phyloP scores from a whole-genome alignment of 2,888 invertebrate species.

The Polymixis flavicincta region DNA sequence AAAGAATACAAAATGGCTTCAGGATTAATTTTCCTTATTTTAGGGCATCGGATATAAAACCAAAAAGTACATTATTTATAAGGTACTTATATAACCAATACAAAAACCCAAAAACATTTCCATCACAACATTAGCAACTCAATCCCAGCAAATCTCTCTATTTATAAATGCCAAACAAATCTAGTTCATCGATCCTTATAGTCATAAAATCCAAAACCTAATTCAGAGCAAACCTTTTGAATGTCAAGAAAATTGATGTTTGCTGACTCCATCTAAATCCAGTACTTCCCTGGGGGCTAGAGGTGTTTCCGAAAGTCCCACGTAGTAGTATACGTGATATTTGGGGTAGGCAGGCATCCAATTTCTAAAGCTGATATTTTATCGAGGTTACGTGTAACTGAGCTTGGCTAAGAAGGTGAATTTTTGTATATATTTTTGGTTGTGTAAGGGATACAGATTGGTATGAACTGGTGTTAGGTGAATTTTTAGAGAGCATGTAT shows the following conservation, averaged over 20 bases:
- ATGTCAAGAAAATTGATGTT: constrained; percentile 66
- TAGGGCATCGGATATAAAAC: neutral
- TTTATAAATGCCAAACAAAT: constrained; percentile 18
- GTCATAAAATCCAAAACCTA: constrained; percentile 44
- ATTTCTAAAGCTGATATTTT: constrained; percentile 71
- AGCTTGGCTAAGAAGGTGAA: constrained; percentile 33
- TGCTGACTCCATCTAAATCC: constrained; percentile 67
- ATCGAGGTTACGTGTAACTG: constrained; percentile 64
- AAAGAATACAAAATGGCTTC: too few relatives aligned
- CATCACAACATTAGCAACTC: neutral
- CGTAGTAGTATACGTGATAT: constrained; percentile 68
- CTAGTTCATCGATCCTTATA: neutral
- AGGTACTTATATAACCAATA: too few relatives aligned
- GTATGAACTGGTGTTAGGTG: neutral
- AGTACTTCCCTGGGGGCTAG: constrained; percentile 62
- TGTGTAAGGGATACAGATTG: neutral
- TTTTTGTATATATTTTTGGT: constrained; percentile 36
- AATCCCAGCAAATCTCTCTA: constrained; percentile 7
- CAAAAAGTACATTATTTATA: neutral
- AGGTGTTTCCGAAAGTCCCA: constrained; percentile 65
- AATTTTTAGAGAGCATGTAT: neutral
- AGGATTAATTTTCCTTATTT: neutral
- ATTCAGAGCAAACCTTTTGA: constrained; percentile 61
- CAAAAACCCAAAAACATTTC: neutral
- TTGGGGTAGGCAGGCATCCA: constrained; percentile 63